Evolutionary conservation across 2,113 vertebrate species (phyloP).

Genomic region (Excalfactoria chinensis): DNA sequence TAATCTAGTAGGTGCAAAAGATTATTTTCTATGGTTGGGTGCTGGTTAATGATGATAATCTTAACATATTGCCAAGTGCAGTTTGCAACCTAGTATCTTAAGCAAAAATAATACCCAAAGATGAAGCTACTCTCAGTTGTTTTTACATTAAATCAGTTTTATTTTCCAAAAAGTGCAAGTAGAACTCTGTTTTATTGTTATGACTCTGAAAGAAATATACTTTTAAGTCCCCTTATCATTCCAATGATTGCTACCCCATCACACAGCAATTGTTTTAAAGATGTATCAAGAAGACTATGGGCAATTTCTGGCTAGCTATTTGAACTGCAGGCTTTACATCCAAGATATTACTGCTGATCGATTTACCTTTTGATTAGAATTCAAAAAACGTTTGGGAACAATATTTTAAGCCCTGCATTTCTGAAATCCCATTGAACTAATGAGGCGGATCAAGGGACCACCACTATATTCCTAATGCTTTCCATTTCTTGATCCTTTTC

Average conservation of each 20-base stretch:
- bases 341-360: slow-evolving; percentile 16
- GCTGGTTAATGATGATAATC: slow-evolving; percentile 51
- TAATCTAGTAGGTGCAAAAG: slow-evolving; percentile 50
- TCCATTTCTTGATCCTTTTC: neutral
- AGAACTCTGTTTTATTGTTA: slow-evolving; percentile 59
- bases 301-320: slow-evolving; percentile 59
- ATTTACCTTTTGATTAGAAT: slow-evolving; percentile 56
- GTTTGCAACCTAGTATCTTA: slow-evolving; percentile 62
- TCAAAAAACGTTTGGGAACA: slow-evolving; percentile 45
- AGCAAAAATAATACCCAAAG: slow-evolving; percentile 61
- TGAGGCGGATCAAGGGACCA: slow-evolving; percentile 32
- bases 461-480: neutral
- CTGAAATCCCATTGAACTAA: slow-evolving; percentile 61
- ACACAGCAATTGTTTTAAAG: slow-evolving; percentile 70
- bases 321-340: slow-evolving; percentile 26
- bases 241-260: slow-evolving; percentile 43
- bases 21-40: slow-evolving; percentile 37
- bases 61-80: slow-evolving; percentile 46
- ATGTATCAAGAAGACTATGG: slow-evolving; percentile 40
- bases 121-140: slow-evolving; percentile 29
- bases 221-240: slow-evolving; percentile 49
- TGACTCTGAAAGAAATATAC: slow-evolving; percentile 51
- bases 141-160: slow-evolving; percentile 63
- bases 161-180: slow-evolving; percentile 57
- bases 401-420: slow-evolving; percentile 42